Evolutionary conservation across 2,888 invertebrate species (phyloP), one percentile per base, ranked within the genome.

Genomic region (Lasioglossum vierecki): DNA sequence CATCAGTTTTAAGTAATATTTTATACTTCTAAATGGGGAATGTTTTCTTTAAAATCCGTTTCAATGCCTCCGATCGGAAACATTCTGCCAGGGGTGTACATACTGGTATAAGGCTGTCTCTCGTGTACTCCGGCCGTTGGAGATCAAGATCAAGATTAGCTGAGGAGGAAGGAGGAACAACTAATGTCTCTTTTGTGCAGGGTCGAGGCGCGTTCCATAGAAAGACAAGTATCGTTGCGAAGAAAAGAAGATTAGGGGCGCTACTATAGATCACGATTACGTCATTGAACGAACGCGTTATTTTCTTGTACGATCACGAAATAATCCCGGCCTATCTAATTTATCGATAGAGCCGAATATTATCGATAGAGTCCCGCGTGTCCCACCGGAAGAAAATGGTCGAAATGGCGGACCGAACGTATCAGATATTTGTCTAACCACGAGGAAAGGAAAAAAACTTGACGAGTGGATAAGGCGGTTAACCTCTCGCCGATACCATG

Each of bases 391-490:
- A 49, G 22, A 57, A 49, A 75, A 53, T 53, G 22, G 44, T 5
- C 63, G 13, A 63, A 5, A 6, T 22, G 13, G n/a, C n/a, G 57
- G n/a, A 71, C 13, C 0, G 4, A 63, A 4, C 30, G 5, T 30
- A 63, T 39, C 39, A 53, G 72, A 68, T 11, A 44, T 53, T 82
- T 81, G 79, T 82, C 35, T 68, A 79, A 49, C 13, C 35, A 53
- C 44, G 18, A 30, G 60, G 30, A 57, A 70, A 77, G 53, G 77
- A 66, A 84, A 76, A 76, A 83, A 57, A 76, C 26, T 80, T 82
- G 66, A 75, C 73, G 74, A 79, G 57, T 66, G 88, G 86, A 89
- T 86, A 89, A 89, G 84, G 63, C 88, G 74, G 75, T 85, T 90
- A 89, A 85, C 88, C 87, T 80, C 82, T 79, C 81, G 70, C 76